A percentile compares a stretch with the other conserved stretches of the same genome.
Evolutionary conservation across 23 tunicate genomes (phyloP).

Genomic region (Oikopleura dioica): DNA sequence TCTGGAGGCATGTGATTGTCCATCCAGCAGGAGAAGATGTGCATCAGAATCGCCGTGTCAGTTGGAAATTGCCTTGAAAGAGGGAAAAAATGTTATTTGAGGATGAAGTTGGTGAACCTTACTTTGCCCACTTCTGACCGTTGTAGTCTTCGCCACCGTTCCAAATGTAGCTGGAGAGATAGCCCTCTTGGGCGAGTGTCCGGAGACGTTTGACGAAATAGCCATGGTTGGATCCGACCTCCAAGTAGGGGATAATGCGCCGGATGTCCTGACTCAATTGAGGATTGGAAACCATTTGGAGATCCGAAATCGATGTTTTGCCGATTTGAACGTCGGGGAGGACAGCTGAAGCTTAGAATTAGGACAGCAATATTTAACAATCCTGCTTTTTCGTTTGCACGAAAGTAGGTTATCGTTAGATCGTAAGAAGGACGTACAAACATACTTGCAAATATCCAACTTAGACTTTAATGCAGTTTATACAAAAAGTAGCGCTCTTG

Average conservation of each 20-base stretch:
- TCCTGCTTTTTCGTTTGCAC: no score
- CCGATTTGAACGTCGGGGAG: constrained; percentile 7
- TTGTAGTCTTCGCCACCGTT: neutral
- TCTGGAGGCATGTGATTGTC: constrained; percentile 6
- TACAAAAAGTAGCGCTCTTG: no score
- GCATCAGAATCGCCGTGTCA: neutral
- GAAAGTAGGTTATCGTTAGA: no score
- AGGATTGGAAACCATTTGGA: neutral
- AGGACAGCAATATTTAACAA: no score
- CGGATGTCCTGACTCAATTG: neutral
- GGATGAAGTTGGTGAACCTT: no score
- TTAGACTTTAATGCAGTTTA: no score
- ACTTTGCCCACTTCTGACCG: neutral
- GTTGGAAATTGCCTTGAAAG: neutral
- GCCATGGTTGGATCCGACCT: neutral
- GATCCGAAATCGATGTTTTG: constrained; percentile 6
- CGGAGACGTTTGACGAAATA: neutral
- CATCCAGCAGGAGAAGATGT: neutral
- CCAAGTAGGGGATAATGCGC: neutral
- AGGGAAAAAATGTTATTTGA: no score
- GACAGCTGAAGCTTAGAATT: neutral
- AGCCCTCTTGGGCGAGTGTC: neutral
- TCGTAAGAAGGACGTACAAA: no score
- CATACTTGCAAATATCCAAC: no score
- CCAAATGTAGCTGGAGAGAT: neutral